These are phyloP conservation scores for Axea sp. DNA, from an alignment of 2,888 invertebrate genomes.

Conservation along the genomic window DNA sequence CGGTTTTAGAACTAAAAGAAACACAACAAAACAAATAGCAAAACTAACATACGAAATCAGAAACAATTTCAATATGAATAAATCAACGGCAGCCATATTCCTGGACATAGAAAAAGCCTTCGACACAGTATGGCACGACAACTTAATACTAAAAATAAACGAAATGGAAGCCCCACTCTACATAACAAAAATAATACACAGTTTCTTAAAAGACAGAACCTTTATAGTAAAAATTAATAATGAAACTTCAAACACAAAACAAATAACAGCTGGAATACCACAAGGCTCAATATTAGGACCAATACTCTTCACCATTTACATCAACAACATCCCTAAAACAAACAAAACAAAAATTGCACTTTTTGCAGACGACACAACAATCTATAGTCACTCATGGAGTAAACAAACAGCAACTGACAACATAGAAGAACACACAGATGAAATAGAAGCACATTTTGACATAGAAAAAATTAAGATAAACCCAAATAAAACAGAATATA, in stretches of 20 bases:
- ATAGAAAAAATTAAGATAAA: neutral
- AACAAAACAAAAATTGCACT: neutral
- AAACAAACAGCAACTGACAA: neutral
- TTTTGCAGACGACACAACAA: slow-evolving; percentile 7
- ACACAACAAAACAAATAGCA: slow-evolving; percentile 63
- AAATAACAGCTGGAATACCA: slow-evolving; percentile 1
- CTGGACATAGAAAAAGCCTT: slow-evolving; percentile 2
- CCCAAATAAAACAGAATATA: neutral
- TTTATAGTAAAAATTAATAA: slow-evolving; percentile 2
- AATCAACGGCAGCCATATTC: neutral
- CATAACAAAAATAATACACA: neutral
- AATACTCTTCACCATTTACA: neutral
- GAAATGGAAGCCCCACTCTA: neutral
- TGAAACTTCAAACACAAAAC: neutral
- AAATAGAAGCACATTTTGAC: neutral
- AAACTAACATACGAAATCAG: slow-evolving; percentile 60
- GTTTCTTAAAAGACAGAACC: neutral
- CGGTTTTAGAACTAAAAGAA: slow-evolving; percentile 27
- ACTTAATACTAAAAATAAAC: neutral
- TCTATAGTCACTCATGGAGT: neutral
- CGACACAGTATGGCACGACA: slow-evolving; percentile 1
- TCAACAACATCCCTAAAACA: neutral
- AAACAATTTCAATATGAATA: slow-evolving; percentile 63
- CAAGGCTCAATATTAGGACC: slow-evolving; percentile 4
- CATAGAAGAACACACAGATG: neutral